Evolutionary conservation across 37 sponge, comb jelly and placozoan species (phyloP).

Genomic region (Beroe forskalii): DNA sequence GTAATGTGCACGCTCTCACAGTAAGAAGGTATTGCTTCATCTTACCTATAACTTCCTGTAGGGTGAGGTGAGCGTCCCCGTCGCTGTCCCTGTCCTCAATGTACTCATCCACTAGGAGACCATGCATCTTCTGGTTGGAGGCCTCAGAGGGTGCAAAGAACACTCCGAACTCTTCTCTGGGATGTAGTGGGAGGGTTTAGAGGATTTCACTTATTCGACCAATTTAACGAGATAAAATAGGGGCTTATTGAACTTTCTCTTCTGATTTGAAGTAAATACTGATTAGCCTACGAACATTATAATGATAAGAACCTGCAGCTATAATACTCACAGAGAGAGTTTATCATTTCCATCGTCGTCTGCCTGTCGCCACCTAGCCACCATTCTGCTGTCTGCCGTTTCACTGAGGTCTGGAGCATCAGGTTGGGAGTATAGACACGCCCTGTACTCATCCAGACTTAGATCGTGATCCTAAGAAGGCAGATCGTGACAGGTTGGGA

Average conservation of each 20-base stretch:
- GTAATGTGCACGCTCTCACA: no score
- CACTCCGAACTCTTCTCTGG: slow-evolving; percentile 25
- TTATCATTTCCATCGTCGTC: slow-evolving; percentile 5
- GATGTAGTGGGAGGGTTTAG: not conserved
- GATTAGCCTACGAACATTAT: no score
- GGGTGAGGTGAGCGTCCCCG: not conserved
- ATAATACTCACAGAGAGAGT: slow-evolving; percentile 27
- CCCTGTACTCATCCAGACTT: not conserved
- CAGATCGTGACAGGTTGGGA: not conserved
- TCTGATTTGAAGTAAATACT: no score
- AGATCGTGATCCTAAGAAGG: slow-evolving; percentile 37
- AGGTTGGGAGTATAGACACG: not conserved
- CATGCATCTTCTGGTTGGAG: slow-evolving; percentile 33
- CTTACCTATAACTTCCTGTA: not conserved
- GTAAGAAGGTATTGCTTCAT: no score
- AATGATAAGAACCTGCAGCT: no score
- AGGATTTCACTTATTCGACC: no score
- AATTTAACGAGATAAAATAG: no score
- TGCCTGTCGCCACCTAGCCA: slow-evolving; percentile 27
- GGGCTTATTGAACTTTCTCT: no score
- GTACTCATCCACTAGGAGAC: slow-evolving; percentile 61
- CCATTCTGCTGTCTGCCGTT: slow-evolving; percentile 10
- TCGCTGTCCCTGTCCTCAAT: slow-evolving; percentile 60
- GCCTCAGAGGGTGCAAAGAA: slow-evolving; percentile 40
- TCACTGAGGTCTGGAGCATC: not conserved